phyloP scores from a whole-genome alignment of 2,113 vertebrate genomes.

The Daubentonia madagascariensis region DNA sequence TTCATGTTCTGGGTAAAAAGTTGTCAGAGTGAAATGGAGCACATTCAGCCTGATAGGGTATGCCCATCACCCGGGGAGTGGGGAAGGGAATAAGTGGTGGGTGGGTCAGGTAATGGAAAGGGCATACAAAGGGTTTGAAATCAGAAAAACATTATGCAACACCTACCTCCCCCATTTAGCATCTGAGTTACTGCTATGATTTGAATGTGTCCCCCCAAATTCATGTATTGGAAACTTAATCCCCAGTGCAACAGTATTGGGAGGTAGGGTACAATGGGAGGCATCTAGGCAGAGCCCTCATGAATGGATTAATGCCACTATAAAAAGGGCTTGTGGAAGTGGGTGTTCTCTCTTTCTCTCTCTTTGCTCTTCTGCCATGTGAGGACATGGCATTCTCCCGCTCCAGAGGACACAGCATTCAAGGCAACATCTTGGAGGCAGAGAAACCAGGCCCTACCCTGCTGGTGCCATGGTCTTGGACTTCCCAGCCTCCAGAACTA shows the following conservation, averaged over 20 bases:
- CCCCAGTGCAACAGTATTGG: neutral
- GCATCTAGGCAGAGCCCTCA: neutral
- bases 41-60: neutral
- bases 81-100: neutral
- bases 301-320: neutral
- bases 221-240: neutral
- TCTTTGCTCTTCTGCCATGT: neutral
- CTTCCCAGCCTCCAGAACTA: neutral
- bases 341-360: neutral
- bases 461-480: neutral
- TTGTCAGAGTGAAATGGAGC: neutral
- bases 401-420: neutral
- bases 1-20: slow-evolving; percentile 3
- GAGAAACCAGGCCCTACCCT: neutral
- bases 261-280: neutral
- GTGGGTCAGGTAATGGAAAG: neutral
- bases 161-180: neutral
- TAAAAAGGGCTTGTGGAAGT: neutral
- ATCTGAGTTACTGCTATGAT: neutral
- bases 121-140: neutral
- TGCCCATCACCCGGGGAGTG: accelerated
- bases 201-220: neutral
- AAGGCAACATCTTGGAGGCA: neutral
- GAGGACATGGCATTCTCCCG: neutral
- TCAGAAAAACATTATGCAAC: neutral